These are phyloP conservation scores for Anastrepha obliqua DNA, from an alignment of 1,140 invertebrate species.

Conservation along the genomic window DNA sequence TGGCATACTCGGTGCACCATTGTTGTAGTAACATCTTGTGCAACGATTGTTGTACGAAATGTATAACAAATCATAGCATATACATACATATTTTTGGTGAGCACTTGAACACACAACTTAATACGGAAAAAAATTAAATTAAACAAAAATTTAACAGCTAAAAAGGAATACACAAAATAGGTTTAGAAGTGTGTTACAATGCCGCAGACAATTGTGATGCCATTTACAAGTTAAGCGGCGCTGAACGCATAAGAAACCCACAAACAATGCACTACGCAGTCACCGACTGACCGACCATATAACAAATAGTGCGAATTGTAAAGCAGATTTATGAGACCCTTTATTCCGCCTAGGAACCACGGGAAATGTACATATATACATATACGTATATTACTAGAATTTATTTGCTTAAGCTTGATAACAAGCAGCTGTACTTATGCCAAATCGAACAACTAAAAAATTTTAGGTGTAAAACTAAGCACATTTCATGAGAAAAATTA, in stretches of 20 bases:
- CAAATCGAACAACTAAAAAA: too few species aligned
- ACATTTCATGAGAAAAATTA: too few species aligned
- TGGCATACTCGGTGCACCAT: background rate
- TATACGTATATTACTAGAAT: too few species aligned
- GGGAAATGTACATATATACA: too few species aligned
- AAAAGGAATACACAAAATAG: background rate
- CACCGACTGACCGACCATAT: background rate
- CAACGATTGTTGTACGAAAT: background rate
- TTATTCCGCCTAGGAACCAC: too few species aligned
- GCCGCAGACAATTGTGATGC: background rate
- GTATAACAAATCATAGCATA: background rate
- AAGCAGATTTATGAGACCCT: background rate
- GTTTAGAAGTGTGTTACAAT: slow-evolving; percentile 7
- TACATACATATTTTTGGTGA: background rate
- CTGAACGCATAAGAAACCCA: background rate
- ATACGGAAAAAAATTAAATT: background rate
- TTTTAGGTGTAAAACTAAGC: too few species aligned
- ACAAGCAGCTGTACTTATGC: too few species aligned
- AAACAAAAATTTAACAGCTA: background rate
- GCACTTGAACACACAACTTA: background rate
- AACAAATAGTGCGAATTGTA: background rate
- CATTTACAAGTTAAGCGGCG: background rate
- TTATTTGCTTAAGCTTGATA: too few species aligned
- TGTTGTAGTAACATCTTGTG: background rate
- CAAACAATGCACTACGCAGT: background rate